These are phyloP conservation scores for Pampus argenteus DNA, from an alignment of 2,797 vertebrate species.

Conservation along the genomic window DNA sequence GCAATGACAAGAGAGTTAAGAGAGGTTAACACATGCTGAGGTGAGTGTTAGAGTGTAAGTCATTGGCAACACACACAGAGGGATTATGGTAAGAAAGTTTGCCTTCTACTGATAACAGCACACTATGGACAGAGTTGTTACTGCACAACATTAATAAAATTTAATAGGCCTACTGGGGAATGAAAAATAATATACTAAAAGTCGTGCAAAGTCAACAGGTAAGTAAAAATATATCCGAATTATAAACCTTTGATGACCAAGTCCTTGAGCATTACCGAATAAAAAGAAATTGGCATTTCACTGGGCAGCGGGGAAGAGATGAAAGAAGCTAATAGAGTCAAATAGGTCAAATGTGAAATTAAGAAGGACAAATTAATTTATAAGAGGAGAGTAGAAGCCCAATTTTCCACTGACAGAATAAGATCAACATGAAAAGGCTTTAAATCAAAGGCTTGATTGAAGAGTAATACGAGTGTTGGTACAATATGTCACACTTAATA, in stretches of 20 bases:
- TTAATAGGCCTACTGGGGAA: constrained; percentile 37
- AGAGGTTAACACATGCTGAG: not conserved
- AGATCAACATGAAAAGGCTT: constrained; percentile 35
- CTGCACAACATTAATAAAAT: constrained; percentile 42
- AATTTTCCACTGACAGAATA: constrained; percentile 38
- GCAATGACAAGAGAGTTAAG: not conserved
- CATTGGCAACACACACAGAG: not conserved
- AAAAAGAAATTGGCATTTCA: constrained; percentile 38
- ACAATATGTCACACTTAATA: constrained; percentile 31
- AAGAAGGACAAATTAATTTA: constrained; percentile 50
- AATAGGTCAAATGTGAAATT: constrained; percentile 56
- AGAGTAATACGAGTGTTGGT: constrained; percentile 18
- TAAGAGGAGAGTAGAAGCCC: constrained; percentile 17
- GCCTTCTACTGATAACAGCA: constrained; percentile 38
- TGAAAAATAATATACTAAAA: constrained; percentile 35
- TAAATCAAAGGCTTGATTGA: constrained; percentile 16
- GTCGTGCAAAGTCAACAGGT: not conserved
- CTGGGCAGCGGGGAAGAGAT: constrained; percentile 11
- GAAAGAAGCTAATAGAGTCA: constrained; percentile 42
- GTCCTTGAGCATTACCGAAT: constrained; percentile 31
- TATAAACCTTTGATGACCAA: constrained; percentile 9
- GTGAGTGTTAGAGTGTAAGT: not conserved
- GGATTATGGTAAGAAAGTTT: constrained; percentile 54
- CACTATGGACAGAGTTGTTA: constrained; percentile 25
- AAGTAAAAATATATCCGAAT: constrained; percentile 10